Conservation (phyloP, 2,113 vertebrate species). For the Pontoporia blainvillei region DNA sequence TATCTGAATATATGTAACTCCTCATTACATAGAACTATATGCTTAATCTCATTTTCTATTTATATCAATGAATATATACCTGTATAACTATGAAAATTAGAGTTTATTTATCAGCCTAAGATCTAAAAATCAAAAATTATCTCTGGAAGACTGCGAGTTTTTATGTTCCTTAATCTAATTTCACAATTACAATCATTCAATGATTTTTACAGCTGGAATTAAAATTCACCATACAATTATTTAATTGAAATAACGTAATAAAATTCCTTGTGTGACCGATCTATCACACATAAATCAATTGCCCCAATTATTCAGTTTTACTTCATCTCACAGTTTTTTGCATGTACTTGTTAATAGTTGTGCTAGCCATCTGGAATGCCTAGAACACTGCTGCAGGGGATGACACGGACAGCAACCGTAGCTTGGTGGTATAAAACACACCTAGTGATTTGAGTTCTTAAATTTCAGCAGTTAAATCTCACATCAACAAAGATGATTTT, state of each 20-base stretch:
- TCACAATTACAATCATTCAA: not conserved
- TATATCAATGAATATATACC: not conserved
- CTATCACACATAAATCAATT: slow-evolving; percentile 32
- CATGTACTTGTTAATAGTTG: not conserved
- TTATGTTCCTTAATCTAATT: slow-evolving; percentile 25
- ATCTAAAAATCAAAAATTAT: not conserved
- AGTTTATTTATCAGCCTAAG: not conserved
- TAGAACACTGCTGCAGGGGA: slow-evolving; percentile 41
- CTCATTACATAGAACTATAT: not conserved
- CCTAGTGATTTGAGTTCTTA: not conserved
- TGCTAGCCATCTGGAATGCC: slow-evolving; percentile 45
- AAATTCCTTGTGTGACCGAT: slow-evolving; percentile 12
- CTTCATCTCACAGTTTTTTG: not conserved
- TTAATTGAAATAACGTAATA: slow-evolving; percentile 32
- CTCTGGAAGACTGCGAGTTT: not conserved
- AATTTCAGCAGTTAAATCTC: slow-evolving; percentile 16
- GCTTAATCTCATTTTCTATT: not conserved
- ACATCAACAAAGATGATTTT: not conserved
- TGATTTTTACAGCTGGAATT: slow-evolving; percentile 7
- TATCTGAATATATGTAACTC: not conserved
- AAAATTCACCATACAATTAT: slow-evolving; percentile 27
- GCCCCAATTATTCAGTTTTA: slow-evolving; percentile 32
- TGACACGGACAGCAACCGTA: slow-evolving; percentile 12
- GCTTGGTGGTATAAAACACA: not conserved
- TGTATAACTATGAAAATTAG: slow-evolving; percentile 10